Percentiles rank a stretch among this genome's conserved stretches.
These are phyloP conservation scores for Montifringilla adamsi DNA, from an alignment of 2,113 vertebrate genomes.

Conservation along the genomic window DNA sequence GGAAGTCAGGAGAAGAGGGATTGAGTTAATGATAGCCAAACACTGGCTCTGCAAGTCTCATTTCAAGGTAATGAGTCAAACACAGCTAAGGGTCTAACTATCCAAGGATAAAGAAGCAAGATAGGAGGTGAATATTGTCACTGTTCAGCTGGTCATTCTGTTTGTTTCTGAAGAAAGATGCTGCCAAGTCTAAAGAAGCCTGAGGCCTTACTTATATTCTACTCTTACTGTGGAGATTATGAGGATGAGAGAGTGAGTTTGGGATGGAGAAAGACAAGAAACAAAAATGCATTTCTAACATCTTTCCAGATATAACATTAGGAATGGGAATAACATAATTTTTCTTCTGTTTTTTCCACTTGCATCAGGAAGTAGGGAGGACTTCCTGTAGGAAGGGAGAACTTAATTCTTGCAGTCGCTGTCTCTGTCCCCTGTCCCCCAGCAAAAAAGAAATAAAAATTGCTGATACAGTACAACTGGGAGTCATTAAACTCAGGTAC, in stretches of 20 bases:
- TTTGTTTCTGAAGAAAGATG: not conserved
- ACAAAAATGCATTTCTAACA: not conserved
- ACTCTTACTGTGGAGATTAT: not conserved
- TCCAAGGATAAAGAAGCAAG: not conserved
- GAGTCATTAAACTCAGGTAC: not conserved
- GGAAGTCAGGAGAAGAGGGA: not conserved
- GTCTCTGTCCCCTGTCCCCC: fast-evolving
- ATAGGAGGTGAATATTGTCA: not conserved
- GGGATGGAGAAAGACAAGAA: not conserved
- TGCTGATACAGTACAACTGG: not conserved
- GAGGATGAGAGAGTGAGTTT: not conserved
- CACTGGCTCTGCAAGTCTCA: not conserved
- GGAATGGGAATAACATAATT: not conserved
- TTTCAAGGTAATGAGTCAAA: not conserved
- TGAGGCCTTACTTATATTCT: not conserved
- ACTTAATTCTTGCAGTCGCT: not conserved
- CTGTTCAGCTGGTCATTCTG: not conserved
- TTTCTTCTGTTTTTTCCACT: not conserved
- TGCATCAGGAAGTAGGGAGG: fast-evolving
- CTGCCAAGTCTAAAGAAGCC: not conserved
- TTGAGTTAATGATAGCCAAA: not conserved
- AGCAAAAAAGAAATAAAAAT: not conserved
- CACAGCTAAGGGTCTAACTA: not conserved
- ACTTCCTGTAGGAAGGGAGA: not conserved
- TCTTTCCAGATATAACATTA: not conserved